phyloP scores from a whole-genome alignment of 2,113 vertebrate genomes.

The Phyllostomus hastatus region DNA sequence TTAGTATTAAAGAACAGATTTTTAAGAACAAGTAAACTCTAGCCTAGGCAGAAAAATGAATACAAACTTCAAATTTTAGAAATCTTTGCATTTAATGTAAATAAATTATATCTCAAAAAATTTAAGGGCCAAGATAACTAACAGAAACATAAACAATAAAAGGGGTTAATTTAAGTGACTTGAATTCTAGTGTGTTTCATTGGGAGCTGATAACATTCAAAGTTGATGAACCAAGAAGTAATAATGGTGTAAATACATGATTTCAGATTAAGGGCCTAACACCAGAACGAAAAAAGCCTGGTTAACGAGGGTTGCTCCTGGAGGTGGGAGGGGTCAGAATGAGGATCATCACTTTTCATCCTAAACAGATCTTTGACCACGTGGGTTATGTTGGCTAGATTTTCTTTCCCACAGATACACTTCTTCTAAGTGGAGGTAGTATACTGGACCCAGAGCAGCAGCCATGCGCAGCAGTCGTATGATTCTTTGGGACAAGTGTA shows the following conservation, averaged over 20 bases:
- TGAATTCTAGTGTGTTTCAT: not conserved
- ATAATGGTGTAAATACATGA: not conserved
- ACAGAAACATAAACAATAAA: not conserved
- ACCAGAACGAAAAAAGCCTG: not conserved
- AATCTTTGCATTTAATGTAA: not conserved
- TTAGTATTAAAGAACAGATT: not conserved
- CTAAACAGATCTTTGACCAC: not conserved
- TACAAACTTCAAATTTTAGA: not conserved
- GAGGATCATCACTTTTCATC: not conserved
- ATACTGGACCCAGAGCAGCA: not conserved
- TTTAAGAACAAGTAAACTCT: not conserved
- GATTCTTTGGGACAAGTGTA: not conserved
- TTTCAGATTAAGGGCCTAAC: constrained; percentile 8
- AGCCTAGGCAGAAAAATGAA: not conserved
- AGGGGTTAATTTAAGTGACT: not conserved
- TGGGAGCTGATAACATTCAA: not conserved
- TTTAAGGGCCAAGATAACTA: not conserved
- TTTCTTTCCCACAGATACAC: not conserved
- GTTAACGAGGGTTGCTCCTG: not conserved
- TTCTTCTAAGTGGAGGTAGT: not conserved
- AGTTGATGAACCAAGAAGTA: not conserved
- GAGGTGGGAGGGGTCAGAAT: not conserved
- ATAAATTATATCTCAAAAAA: not conserved
- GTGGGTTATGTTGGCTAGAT: not conserved
- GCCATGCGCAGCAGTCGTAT: not conserved